Evolutionary conservation across 2,797 vertebrate species (phyloP), one percentile per base, ranked within the genome.

Genomic region (Nannoperca australis): DNA sequence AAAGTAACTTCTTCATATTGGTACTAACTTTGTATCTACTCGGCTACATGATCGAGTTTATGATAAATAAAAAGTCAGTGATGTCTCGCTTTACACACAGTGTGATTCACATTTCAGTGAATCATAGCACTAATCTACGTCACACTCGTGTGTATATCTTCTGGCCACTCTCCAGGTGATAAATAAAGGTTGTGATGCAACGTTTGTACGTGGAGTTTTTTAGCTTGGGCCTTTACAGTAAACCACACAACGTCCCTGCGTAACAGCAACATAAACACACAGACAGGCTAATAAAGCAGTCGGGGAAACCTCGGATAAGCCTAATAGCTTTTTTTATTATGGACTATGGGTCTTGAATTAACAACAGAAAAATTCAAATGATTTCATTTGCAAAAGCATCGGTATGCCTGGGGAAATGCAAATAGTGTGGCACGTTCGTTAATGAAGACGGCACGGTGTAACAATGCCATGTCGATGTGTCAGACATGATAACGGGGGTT

Each of bases 41-140:
- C 38, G 14, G 11, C 8, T 15, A 3, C 18, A 5, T 11, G 15
- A 14, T 34, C 18, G 5, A 15, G 34, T 18, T 40, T 5, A 54
- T 12, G 15, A 34, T 56, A 14, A 50, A 53, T n/a, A 71, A n/a
- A 17, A 38, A 17, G 34, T 67, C 47, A 20, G 40, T 0, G 0
- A 13, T n/a, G 4, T 13, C 49, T 36, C 2, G 7, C 1, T 9
- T 32, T 15, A 4, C 42, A 59, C 61, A 64, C 0, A 13, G 7
- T 40, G 36, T 86, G 75, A 89, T 40, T 82, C 78, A 81, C 9
- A 15, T 44, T 17, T 13, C 20, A 4, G 18, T 90, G 81, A 87
- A 64, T 90, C 82, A 90, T 2, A 10, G 10, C 30, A 22, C 12
- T 9, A 5, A 3, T 20, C 3, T 24, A 56, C 71, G 75, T 83